phyloP scores from a whole-genome alignment of 2,797 vertebrate species.

The Malacoraja senta region DNA sequence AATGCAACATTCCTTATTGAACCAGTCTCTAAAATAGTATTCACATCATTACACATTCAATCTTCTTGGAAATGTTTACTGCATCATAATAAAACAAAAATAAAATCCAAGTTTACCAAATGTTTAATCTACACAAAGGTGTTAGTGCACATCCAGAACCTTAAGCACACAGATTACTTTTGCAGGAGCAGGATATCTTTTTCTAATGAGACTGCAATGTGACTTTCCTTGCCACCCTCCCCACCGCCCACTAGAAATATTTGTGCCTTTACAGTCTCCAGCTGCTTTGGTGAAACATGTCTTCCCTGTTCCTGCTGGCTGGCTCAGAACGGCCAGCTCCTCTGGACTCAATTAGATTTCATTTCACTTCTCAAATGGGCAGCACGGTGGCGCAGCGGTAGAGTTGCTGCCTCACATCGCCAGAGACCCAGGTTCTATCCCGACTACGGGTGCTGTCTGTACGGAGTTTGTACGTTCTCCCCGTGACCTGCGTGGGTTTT shows the following conservation, averaged over 20 bases:
- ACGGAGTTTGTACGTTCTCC: too few relatives aligned
- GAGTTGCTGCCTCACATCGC: too few relatives aligned
- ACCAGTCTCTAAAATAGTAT: neutral
- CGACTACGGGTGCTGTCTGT: too few relatives aligned
- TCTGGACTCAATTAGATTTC: neutral
- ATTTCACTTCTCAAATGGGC: neutral
- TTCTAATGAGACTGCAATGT: neutral
- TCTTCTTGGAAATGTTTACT: neutral
- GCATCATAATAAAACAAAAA: neutral
- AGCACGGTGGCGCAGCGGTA: too few relatives aligned
- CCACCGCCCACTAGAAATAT: neutral
- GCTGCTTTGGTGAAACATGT: neutral
- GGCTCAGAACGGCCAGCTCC: neutral
- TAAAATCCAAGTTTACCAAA: neutral
- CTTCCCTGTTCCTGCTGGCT: too few relatives aligned
- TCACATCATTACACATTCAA: neutral
- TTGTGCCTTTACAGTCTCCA: neutral
- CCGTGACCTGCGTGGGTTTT: too few relatives aligned
- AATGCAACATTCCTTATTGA: neutral
- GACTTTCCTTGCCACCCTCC: too few relatives aligned
- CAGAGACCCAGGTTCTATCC: too few relatives aligned
- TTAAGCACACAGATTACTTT: neutral
- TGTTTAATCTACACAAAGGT: neutral
- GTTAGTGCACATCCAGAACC: neutral
- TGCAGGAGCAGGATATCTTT: neutral